phyloP scores from a whole-genome alignment of 2,888 invertebrate genomes.

The Diploptera punctata region DNA sequence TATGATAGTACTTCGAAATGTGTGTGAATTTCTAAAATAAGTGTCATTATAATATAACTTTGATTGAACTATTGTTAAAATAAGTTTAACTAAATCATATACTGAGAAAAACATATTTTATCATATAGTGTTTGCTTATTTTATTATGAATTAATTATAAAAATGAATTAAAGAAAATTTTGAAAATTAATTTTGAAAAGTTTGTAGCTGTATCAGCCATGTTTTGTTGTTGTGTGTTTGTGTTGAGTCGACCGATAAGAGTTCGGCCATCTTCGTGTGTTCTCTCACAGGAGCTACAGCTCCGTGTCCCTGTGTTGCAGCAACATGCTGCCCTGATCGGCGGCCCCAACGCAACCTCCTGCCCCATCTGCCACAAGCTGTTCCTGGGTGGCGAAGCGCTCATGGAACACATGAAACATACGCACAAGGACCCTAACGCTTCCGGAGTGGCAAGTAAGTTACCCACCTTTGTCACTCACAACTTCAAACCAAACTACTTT shows the following conservation, averaged over 20 bases:
- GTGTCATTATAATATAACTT: no score
- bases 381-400: conserved; percentile 92
- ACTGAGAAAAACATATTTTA: no score
- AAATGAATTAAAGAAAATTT: no score
- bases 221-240: conserved; percentile 22
- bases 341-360: conserved; percentile 90
- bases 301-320: conserved; percentile 93
- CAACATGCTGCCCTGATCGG: conserved; percentile 94
- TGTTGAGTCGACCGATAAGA: conserved; percentile 33
- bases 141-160: no score
- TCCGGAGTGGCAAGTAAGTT: conserved; percentile 89
- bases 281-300: conserved; percentile 77
- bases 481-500: no score
- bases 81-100: no score
- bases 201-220: no score
- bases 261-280: conserved; percentile 34
- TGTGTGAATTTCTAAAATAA: no score
- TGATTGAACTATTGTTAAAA: no score
- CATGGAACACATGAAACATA: conserved; percentile 96
- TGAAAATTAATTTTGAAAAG: no score
- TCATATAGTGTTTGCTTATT: no score
- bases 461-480: conserved; percentile 49
- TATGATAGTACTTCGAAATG: no score
- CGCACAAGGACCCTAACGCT: conserved; percentile 91
- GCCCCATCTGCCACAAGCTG: conserved; percentile 93